Evolutionary conservation across 2,797 vertebrate genomes (phyloP), one percentile per base, ranked within the genome.

Genomic region (Dallia pectoralis): DNA sequence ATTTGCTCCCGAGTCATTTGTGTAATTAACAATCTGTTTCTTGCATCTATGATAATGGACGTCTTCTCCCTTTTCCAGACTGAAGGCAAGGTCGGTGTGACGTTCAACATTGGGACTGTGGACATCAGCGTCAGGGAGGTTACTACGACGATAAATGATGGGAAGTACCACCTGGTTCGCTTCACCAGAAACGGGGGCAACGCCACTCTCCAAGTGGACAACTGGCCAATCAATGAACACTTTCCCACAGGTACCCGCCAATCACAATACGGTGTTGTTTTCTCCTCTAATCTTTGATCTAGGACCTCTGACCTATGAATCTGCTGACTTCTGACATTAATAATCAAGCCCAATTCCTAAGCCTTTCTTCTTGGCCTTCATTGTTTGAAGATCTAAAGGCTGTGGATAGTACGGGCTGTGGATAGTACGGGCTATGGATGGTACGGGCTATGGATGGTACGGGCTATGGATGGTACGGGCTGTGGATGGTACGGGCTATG

Each of bases 121-220:
- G 97, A 99, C 86, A 99, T 99, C 86, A 97, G 95, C 47, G 97
- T 99, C 65, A 96, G 94, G 88, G 97, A 99, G 85, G 87, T 91
- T 65, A 94, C 93, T 51, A 95, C 94, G 0, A 91, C 93, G 0
- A 92, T 99, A 15, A 98, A 98, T 8, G 97, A 99, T 33, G 97
- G 97, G 67, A 98, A 97, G 85, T 99, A 98, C 87, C 97, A 99
- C 0, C 91, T 98, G 75, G 97, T 97, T 4, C 96, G 96, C 32
- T 99, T 98, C 85, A 98, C 96, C 80, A 93, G 97, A 84, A 98
- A 99, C 0, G 97, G 97, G 0, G 97, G 97, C 73, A 99, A 99
- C 0, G 97, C 97, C 56, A 99, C 97, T 0, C 91, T 99, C 63
- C 97, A 99, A 90, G 97, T 99, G 86, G 97, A 99, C 90, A 98